Evolutionary conservation across 2,113 vertebrate genomes (phyloP), one percentile per base, ranked within the genome.

Genomic region (Thalassarche chlororhynchos): DNA sequence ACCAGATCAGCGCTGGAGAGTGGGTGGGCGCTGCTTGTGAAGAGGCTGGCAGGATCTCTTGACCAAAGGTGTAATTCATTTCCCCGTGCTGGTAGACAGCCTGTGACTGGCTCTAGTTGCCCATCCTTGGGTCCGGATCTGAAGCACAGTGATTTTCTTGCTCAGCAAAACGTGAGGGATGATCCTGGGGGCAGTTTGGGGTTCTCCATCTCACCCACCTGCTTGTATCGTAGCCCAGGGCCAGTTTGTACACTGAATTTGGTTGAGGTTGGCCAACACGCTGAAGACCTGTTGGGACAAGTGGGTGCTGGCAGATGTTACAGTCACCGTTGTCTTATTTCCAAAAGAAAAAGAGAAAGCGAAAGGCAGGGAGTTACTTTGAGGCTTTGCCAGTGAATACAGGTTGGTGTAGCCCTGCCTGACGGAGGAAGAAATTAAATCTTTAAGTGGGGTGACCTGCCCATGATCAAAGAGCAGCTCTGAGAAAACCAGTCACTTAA

Each of bases 181-280:
- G 19, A 32, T 34, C 36, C 57, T 17, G 21, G 17, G 54, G 28
- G 6, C 10, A 31, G 4, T 62, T n/a, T 52, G 38, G 25, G 14
- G 5, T 31, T 87, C 38, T 29, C 23, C 10, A 3, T 77, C 51
- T 70, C 51, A 2, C 11, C 2, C 0, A 2, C 17, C 28, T 2
- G 3, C 9, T 78, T 31, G 3, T 51, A 3, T 47, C 1, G 0
- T 31, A 65, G n/a, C 42, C 65, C 14, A 23, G 57, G 44, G n/a
- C 29, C 34, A 18, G 17, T 79, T 42, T 51, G 13, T 66, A 32
- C 36, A 3, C 31, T 49, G n/a, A 28, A 18, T 60, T 75, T 54
- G 5, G 7, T 49, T 81, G 62, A 85, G 31, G 25, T n/a, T 94
- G 84, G 20, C 85, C 34, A 10, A 52, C 26, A 10, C 0, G 1